Evolutionary conservation across 1,140 invertebrate genomes (phyloP), one percentile per base, ranked within the genome.

Genomic region (Eurosta solidaginis): DNA sequence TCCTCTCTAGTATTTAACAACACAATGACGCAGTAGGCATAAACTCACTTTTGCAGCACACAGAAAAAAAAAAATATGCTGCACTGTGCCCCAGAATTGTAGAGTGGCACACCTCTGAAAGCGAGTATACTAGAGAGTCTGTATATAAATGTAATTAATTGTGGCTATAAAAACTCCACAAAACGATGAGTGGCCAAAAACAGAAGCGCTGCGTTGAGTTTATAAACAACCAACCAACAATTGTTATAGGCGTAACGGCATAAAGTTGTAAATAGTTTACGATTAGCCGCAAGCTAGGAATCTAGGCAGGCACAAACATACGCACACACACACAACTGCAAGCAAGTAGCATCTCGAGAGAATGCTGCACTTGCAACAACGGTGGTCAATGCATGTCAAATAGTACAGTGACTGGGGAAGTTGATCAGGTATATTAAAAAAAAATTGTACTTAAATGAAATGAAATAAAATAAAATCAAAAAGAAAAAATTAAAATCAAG

Each of bases 151-250:
- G 33, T 68, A 68, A 68, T 68, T 68, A 68, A 68, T 42, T 40
- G 59, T 42, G 36, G 59, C 59, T 40, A 68, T 40, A 68, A 68
- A 63, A 68, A 68, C 36, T 68, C 59, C 59, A 68, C 59, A 68
- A 68, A 68, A 68, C 33, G 59, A 68, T 68, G 59, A 68, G 59
- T 68, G 59, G 59, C 33, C 59, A 68, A 68, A 68, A 68, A 68
- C 59, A 68, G 59, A 68, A 68, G 59, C 59, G 33, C 22, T 68
- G 33, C 59, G n/a, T 68, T 10, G 59, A 68, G 59, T 68, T 68
- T 27, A 68, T 68, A 68, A 68, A 68, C 59, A 68, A 33, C 33
- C 59, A 68, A 33, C 33, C 29, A 68, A 40, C 59, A 68, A 68
- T 68, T 68, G 59, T 68, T 68, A 68, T 40, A 68, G 59, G 33